Base-by-base conservation (phyloP, 2,888 invertebrate genomes). In the Belgica antarctica region DNA sequence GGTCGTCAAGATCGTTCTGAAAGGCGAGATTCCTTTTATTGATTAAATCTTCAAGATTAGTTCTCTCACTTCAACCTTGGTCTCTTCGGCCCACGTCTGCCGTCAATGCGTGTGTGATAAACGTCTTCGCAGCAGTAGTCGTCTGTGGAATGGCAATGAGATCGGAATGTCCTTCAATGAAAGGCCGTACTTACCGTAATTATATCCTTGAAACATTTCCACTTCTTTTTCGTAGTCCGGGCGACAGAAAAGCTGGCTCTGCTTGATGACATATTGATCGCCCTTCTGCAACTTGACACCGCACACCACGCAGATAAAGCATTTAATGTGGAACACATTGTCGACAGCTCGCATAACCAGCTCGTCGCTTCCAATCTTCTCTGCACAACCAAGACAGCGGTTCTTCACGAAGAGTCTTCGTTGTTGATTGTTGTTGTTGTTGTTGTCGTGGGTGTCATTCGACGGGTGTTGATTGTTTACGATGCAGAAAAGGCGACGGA, bases 171-270 rank as follows among this genome's bases (percentile, higher is more conserved):
- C n/a, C n/a, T n/a, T n/a, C n/a, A n/a, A n/a, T n/a, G n/a, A n/a
- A n/a, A n/a, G n/a, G n/a, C 52, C 59, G 70, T 61, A 62, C 72
- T 73, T 77, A 82, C 81, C 82, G 76, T 82, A 82, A 72, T 83
- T 83, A 74, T 83, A 82, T 52, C 82, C 85, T 77, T 87, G 87
- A 76, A 89, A 82, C 83, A 89, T 86, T 77, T 87, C 87, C 74
- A 88, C 86, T 78, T 89, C 89, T 76, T 89, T 89, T 76, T 91
- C 90, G 78, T 89, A 91, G 81, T 92, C 91, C 70, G 87, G 85
- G 72, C 89, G 81, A 77, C 92, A 92, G 78, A 90, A 88, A 70
- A 92, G 83, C 77, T 90, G 90, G 52, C 86, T 89, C 83, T 82
- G 89, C 82, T 82, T 90, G 77, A 90, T 84, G 73, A 90, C 88